phyloP scores from a whole-genome alignment of 53 echinoderm and acorn worm species.

The Paracentrotus lividus region DNA sequence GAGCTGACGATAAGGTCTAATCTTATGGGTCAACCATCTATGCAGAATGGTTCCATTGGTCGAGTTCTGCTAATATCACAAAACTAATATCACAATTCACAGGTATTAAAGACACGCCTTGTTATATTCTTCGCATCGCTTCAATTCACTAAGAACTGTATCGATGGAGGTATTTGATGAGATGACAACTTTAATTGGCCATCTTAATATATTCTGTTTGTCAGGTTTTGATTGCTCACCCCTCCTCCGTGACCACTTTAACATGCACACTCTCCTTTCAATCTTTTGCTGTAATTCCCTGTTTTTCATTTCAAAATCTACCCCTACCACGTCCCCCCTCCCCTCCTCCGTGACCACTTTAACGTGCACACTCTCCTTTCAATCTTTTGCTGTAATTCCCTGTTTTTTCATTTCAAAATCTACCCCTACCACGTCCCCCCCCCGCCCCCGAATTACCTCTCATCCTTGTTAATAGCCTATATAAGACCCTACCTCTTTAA shows the following conservation, averaged over 20 bases:
- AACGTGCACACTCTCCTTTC: background rate
- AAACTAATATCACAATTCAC: no score
- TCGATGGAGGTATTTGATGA: background rate
- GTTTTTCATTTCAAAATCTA: no score
- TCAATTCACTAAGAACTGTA: background rate
- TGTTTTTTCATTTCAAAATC: no score
- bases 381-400: background rate
- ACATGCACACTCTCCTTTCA: background rate
- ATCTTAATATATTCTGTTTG: background rate
- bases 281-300: background rate
- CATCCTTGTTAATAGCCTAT: no score
- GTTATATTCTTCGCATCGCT: background rate
- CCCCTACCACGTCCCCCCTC: slow-evolving; percentile 1
- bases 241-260: background rate
- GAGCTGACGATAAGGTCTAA: background rate
- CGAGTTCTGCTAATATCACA: background rate
- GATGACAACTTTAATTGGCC: no score
- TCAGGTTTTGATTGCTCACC: background rate
- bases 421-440: background rate
- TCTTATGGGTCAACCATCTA: background rate
- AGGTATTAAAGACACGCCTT: background rate
- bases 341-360: background rate
- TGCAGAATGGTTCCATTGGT: background rate
- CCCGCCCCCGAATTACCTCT: background rate
- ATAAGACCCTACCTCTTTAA: no score